Conservation (phyloP, 2,888 invertebrate genomes). For the Pollenia amentaria region DNA sequence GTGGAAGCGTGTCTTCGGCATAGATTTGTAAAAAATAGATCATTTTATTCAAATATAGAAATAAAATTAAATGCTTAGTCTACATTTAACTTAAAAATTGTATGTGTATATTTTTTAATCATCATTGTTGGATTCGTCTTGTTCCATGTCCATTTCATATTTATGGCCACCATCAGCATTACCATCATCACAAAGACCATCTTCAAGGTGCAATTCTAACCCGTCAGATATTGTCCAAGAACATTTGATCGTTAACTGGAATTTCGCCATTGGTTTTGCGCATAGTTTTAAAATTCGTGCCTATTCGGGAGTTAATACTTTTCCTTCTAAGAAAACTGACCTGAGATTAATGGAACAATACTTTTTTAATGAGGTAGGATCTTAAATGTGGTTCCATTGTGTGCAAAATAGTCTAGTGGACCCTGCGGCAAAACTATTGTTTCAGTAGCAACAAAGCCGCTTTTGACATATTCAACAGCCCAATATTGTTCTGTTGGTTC, state of each 20-base stretch:
- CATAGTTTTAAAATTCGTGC: conserved; percentile 95
- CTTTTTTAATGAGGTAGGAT: conserved; percentile 94
- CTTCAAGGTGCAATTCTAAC: conserved; percentile 86
- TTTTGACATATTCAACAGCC: conserved; percentile 94
- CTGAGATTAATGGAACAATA: conserved; percentile 92
- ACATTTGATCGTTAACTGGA: conserved; percentile 91
- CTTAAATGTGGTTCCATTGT: conserved; percentile 98
- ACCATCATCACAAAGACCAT: too few relatives aligned
- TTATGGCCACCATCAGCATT: too few relatives aligned
- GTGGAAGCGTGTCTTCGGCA: conserved; percentile 81
- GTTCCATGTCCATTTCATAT: too few relatives aligned
- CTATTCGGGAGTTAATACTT: conserved; percentile 94
- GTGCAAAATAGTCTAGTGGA: conserved; percentile 94
- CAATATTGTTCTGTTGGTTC: conserved; percentile 93
- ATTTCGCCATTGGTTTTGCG: conserved; percentile 92
- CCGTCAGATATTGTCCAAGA: conserved; percentile 93
- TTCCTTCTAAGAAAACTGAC: conserved; percentile 94
- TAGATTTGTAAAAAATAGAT: conserved; percentile 65
- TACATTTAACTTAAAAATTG: not conserved
- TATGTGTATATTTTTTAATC: too few relatives aligned
- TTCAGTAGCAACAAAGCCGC: conserved; percentile 92
- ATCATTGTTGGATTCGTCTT: too few relatives aligned
- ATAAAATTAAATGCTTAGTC: conserved; percentile 3
- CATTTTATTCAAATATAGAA: conserved; percentile 8
- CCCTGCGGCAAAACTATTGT: conserved; percentile 93